Evolutionary conservation across 2,113 vertebrate species (phyloP).

Genomic region (Carassius carassius): DNA sequence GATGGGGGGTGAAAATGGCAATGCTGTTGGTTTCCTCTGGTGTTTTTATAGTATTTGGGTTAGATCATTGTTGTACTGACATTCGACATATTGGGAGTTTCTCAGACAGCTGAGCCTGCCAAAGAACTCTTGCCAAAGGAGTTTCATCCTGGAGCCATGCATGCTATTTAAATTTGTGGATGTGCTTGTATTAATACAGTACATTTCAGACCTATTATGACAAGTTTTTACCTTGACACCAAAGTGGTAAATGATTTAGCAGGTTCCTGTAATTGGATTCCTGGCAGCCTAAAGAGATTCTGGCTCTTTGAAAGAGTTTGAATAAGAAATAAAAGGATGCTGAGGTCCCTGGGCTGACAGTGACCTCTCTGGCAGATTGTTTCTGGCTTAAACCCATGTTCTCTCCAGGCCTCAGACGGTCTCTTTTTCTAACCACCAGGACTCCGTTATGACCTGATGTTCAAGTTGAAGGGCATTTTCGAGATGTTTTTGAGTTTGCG

Average conservation of each 20-base stretch:
- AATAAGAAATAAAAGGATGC: constrained; percentile 25
- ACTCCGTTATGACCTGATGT: constrained; percentile 22
- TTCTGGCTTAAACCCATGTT: constrained; percentile 17
- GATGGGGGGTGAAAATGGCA: neutral
- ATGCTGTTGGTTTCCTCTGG: neutral
- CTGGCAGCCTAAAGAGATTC: neutral
- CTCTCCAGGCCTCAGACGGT: constrained; percentile 24
- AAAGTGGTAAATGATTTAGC: neutral
- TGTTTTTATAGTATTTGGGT: constrained; percentile 24
- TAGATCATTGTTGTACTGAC: neutral
- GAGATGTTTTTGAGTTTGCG: too few species aligned
- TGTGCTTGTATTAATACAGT: neutral
- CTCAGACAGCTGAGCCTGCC: constrained; percentile 20
- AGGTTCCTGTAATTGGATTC: neutral
- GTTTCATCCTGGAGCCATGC: neutral
- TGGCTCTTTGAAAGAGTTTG: constrained; percentile 11
- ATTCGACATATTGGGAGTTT: constrained; percentile 13
- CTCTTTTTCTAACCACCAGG: constrained; percentile 33
- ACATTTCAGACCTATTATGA: neutral
- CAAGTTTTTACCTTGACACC: neutral
- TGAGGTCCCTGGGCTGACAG: neutral
- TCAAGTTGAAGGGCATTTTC: constrained; percentile 16
- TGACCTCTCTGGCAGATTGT: constrained; percentile 9
- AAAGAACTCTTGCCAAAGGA: constrained; percentile 22
- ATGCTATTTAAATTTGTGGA: constrained; percentile 21